Conservation (phyloP, 2,888 invertebrate species). For the Cacoxenus indagator region DNA sequence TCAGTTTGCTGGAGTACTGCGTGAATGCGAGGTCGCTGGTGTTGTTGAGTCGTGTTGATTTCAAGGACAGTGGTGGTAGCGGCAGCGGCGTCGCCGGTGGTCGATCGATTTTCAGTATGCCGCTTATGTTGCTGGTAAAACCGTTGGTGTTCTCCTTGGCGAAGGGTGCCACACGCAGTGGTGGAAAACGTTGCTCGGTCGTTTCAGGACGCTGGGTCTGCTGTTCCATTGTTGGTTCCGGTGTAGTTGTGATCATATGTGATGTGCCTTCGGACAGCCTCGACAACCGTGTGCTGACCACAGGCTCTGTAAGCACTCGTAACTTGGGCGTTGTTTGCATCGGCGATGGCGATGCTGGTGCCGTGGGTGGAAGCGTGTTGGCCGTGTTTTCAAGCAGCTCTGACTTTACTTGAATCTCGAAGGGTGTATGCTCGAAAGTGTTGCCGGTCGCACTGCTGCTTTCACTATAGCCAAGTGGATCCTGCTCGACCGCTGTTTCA, state of each 20-base stretch:
- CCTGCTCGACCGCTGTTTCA: constrained; percentile 41
- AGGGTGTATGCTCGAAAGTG: constrained; percentile 46
- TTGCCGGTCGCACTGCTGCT: neutral
- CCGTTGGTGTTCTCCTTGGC: constrained; percentile 44
- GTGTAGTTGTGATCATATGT: neutral
- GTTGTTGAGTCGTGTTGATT: constrained; percentile 31
- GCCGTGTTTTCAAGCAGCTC: constrained; percentile 46
- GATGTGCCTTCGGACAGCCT: neutral
- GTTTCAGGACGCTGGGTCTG: too few species aligned
- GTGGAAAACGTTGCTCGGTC: constrained; percentile 28
- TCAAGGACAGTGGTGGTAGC: constrained; percentile 39
- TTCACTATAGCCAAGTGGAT: constrained; percentile 36
- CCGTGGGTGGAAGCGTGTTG: constrained; percentile 53
- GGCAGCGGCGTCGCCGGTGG: too few species aligned
- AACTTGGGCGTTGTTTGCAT: constrained; percentile 14
- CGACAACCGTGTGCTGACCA: constrained; percentile 9
- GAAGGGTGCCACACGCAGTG: constrained; percentile 62
- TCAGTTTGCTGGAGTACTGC: constrained; percentile 43
- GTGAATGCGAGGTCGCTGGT: constrained; percentile 48
- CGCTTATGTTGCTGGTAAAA: constrained; percentile 37
- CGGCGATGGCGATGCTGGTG: constrained; percentile 49
- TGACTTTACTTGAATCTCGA: constrained; percentile 45
- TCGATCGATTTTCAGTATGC: constrained; percentile 44
- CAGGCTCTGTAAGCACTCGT: constrained; percentile 14
- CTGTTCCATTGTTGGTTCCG: neutral